A percentile compares a stretch with the other conserved stretches of the same genome.
Evolutionary conservation across 1,140 invertebrate genomes (phyloP).

Genomic region (Eumeta japonica): DNA sequence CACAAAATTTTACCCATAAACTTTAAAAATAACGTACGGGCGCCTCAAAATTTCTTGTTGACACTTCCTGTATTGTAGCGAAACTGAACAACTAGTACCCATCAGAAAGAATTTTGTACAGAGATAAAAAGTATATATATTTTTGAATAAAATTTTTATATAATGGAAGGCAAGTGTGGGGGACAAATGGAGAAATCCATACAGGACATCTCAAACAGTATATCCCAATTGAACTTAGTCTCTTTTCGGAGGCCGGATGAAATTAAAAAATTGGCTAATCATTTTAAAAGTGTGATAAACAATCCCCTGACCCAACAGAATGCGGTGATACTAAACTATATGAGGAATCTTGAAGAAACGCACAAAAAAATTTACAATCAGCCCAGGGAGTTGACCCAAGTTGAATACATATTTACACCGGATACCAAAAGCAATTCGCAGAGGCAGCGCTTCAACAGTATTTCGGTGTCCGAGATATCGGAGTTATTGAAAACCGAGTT

Average conservation of each 20-base stretch:
- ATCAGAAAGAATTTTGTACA: too few species aligned
- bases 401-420: constrained; percentile 49
- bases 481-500: constrained; percentile 42
- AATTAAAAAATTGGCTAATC: constrained; percentile 31
- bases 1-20: constrained; percentile 12
- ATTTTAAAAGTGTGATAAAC: constrained; percentile 36
- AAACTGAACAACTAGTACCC: too few species aligned
- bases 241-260: constrained; percentile 44
- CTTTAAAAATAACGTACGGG: constrained; percentile 31
- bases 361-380: constrained; percentile 35
- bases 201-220: constrained; percentile 21
- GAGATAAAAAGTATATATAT: too few species aligned
- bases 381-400: constrained; percentile 36
- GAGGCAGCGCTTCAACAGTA: constrained; percentile 43
- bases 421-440: constrained; percentile 46
- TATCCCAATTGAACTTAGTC: constrained; percentile 30
- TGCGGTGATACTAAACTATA: constrained; percentile 21
- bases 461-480: constrained; percentile 44
- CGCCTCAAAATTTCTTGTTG: constrained; percentile 16
- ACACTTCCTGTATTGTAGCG: too few species aligned
- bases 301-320: constrained; percentile 31
- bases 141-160: too few species aligned
- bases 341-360: constrained; percentile 31
- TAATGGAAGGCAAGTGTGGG: too few species aligned
- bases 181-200: constrained; percentile 10